Evolutionary conservation across 2,113 vertebrate genomes (phyloP).

Genomic region (Pseudopipra pipra): DNA sequence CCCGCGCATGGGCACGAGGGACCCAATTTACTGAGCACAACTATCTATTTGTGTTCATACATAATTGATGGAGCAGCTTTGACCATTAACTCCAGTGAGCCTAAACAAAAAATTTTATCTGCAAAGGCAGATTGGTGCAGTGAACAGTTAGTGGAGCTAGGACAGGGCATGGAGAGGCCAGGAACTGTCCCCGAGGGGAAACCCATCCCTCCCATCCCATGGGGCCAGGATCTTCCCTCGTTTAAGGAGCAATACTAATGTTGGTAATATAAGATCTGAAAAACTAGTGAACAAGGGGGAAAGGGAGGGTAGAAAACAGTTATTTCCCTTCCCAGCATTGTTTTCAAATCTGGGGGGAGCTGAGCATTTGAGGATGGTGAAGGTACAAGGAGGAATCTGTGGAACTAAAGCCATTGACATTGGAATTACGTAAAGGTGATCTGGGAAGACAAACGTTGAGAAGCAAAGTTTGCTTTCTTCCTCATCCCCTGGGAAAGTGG

Average conservation of each 20-base stretch:
- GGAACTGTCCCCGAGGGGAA: not conserved
- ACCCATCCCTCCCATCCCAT: not conserved
- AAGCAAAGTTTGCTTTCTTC: not conserved
- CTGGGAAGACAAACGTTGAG: not conserved
- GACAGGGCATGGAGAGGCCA: not conserved
- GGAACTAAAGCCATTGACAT: not conserved
- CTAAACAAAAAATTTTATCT: not conserved
- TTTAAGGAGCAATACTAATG: not conserved
- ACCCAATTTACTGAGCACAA: not conserved
- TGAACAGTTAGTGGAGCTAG: not conserved
- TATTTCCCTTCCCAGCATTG: not conserved
- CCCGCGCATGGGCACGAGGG: not conserved
- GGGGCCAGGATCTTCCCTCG: not conserved
- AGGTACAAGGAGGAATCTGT: not conserved
- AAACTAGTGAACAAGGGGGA: not conserved
- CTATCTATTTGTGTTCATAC: not conserved
- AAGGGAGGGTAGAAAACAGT: not conserved
- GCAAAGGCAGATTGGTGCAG: not conserved
- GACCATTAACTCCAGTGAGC: not conserved
- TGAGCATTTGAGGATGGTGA: not conserved
- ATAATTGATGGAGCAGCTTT: slow-evolving; percentile 36
- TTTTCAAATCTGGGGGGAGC: not conserved
- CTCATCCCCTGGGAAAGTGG: not conserved
- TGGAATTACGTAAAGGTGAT: not conserved
- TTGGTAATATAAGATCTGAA: not conserved